Conservation (phyloP, 2,113 vertebrate species). For the Puffinus mauretanicus region DNA sequence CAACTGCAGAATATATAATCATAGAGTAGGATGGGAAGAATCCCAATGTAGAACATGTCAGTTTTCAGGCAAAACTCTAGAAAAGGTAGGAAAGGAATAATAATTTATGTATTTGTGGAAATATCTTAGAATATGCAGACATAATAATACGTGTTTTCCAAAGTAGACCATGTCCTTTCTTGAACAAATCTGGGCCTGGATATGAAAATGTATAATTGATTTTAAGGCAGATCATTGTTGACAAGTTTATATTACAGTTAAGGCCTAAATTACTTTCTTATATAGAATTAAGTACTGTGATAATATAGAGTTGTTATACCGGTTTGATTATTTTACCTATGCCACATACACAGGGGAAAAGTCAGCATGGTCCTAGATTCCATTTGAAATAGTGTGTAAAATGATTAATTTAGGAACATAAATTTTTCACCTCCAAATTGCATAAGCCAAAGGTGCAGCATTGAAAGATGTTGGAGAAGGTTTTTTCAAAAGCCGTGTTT, state of each 20-base stretch:
- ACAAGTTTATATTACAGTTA: background rate
- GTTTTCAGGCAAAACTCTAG: background rate
- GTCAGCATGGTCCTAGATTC: background rate
- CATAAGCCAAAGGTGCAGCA: background rate
- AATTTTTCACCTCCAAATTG: background rate
- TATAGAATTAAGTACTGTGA: background rate
- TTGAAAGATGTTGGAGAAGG: background rate
- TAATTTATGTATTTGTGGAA: background rate
- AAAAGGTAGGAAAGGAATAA: background rate
- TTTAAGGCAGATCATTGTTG: background rate
- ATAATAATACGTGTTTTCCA: background rate
- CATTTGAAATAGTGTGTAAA: background rate
- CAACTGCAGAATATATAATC: background rate
- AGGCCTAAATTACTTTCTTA: background rate
- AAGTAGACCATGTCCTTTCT: background rate
- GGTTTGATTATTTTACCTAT: background rate
- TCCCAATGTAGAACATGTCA: background rate
- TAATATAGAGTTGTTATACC: background rate
- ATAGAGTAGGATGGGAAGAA: background rate
- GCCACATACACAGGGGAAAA: background rate
- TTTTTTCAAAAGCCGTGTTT: background rate
- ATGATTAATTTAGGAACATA: background rate
- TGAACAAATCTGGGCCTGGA: background rate
- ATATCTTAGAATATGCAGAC: background rate
- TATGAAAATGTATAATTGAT: background rate